Evolutionary conservation across 2,888 invertebrate genomes (phyloP).

Genomic region (Euclidia mi): DNA sequence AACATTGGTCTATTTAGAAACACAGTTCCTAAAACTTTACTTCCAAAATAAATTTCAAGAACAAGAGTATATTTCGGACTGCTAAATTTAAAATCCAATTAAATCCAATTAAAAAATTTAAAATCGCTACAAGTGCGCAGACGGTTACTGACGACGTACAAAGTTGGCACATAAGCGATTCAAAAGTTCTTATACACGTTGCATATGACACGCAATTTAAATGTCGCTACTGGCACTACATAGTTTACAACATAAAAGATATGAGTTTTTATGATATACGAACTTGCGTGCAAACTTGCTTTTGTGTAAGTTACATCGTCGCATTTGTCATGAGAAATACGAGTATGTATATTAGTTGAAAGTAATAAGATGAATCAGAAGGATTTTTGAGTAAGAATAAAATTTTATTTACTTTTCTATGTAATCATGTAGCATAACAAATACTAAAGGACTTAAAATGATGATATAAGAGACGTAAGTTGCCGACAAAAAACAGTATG

Average conservation of each 20-base stretch:
- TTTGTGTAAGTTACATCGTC: neutral
- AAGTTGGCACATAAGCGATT: constrained; percentile 39
- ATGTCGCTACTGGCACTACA: constrained; percentile 11
- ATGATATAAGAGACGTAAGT: no score
- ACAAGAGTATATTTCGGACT: neutral
- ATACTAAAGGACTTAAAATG: no score
- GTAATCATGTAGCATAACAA: no score
- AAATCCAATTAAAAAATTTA: no score
- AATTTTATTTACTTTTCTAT: no score
- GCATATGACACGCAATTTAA: constrained; percentile 45
- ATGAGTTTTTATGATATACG: neutral
- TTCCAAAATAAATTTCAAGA: no score
- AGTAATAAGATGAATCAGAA: no score
- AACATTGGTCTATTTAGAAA: no score
- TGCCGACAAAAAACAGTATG: no score
- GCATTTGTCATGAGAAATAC: neutral
- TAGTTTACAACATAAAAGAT: constrained; percentile 1
- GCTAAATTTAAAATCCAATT: constrained; percentile 47
- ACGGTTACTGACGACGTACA: constrained; percentile 8
- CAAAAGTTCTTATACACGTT: constrained; percentile 22
- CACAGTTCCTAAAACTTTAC: no score
- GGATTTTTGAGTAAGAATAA: no score
- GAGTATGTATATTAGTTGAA: no score
- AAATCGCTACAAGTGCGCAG: constrained; percentile 14
- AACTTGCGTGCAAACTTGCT: neutral